phyloP scores from a whole-genome alignment of 2,888 invertebrate genomes.

The Stegophylla sp. region DNA sequence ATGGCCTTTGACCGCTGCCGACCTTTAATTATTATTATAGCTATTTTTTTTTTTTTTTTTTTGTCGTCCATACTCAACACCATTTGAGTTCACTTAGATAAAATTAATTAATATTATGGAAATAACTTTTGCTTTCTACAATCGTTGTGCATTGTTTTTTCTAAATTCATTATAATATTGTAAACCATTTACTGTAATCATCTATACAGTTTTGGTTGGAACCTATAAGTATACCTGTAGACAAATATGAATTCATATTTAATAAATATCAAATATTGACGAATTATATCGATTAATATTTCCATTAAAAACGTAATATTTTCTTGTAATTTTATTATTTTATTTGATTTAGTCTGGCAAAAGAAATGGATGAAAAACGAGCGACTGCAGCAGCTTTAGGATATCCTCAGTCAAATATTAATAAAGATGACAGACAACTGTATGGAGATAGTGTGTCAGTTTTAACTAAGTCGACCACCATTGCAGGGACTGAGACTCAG shows the following conservation, averaged over 20 bases:
- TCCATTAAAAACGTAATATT: no score
- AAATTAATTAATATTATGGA: neutral
- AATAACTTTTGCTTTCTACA: neutral
- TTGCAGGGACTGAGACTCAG: neutral
- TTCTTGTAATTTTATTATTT: no score
- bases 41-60: neutral
- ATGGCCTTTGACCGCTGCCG: constrained; percentile 15
- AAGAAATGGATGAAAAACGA: constrained; percentile 54
- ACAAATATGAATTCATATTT: no score
- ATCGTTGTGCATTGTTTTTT: neutral
- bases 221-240: neutral
- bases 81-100: constrained; percentile 12
- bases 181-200: neutral
- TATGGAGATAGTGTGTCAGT: constrained; percentile 2
- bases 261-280: no score
- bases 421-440: constrained; percentile 20
- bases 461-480: neutral
- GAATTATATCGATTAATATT: no score
- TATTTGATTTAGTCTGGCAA: constrained; percentile 26
- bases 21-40: constrained; percentile 7
- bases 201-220: neutral
- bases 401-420: constrained; percentile 5
- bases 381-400: constrained; percentile 17
- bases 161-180: neutral
- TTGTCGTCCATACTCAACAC: neutral